Evolutionary conservation across 2,797 vertebrate species (phyloP), one percentile per base, ranked within the genome.

Genomic region (Sternotherus odoratus): DNA sequence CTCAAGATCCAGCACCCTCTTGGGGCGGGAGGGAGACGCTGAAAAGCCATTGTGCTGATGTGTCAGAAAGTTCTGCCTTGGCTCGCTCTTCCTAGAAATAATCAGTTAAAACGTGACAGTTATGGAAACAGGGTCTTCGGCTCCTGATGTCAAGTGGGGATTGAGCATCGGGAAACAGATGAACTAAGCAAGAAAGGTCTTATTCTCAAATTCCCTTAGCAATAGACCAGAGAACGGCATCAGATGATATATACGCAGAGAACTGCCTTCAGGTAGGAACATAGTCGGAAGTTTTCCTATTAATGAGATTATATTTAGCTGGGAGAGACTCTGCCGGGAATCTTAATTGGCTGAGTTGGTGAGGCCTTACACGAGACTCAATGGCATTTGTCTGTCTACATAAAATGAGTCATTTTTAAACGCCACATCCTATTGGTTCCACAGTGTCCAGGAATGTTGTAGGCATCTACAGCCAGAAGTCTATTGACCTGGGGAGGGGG

Each of bases 81-180:
- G 60, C 85, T 81, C 56, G n/a, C 74, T 60, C 86, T 87, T 69
- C 49, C 77, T 50, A 8, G 75, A 12, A 81, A 69, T 3, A 78
- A 43, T 16, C 50, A 28, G 3, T 1, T 1, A 5, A 93, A 69
- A 57, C 43, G 28, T 49, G 33, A 0, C 2, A 43, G 8, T 54
- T 48, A 85, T 43, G 50, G 79, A 84, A 83, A 66, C 53, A 81
- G 83, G 57, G 89, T 83, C 66, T 39, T 39, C 53, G 39, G 69
- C 81, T 85, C 79, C 46, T 36, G 56, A 36, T 0, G 30, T 49
- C 80, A 85, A 79, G 93, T 87, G 63, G 78, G 85, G 43, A 91
- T 80, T 10, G 83, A 87, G 89, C 95, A 90, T 16, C 69, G 43
- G 69, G 8, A 43, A 83, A 46, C 69, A 79, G 93, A 85, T 33